Evolutionary conservation across 2,888 invertebrate species (phyloP).

Genomic region (Ptilodon capucinus): DNA sequence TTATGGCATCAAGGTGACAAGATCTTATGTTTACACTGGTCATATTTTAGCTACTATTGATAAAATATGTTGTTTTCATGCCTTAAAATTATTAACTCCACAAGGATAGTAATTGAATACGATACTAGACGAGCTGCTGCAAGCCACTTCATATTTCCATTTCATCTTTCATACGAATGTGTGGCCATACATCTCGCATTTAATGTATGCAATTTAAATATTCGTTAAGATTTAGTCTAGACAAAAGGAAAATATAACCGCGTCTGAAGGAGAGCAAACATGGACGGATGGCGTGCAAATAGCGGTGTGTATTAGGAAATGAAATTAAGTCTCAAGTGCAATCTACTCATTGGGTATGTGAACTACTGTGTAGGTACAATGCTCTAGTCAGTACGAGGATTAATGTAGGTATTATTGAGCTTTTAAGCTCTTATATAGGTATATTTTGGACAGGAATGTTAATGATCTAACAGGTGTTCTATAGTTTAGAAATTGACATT

Average conservation of each 20-base stretch:
- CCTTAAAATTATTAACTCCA: too few species aligned
- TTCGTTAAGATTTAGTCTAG: conserved; percentile 81
- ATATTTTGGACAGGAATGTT: too few species aligned
- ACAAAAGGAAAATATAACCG: conserved; percentile 80
- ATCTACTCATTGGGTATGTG: conserved; percentile 58
- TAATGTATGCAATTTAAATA: conserved; percentile 66
- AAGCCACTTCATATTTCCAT: not conserved
- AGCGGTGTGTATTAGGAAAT: conserved; percentile 74
- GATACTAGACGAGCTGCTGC: too few species aligned
- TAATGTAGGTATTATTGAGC: not conserved
- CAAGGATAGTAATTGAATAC: too few species aligned
- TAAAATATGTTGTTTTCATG: not conserved
- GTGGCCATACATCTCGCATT: conserved; percentile 18
- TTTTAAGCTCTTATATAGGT: too few species aligned
- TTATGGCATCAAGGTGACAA: too few species aligned
- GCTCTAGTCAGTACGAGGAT: conserved; percentile 25
- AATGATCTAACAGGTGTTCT: too few species aligned
- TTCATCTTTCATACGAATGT: not conserved
- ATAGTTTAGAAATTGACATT: too few species aligned
- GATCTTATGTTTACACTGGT: too few species aligned
- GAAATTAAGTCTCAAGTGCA: conserved; percentile 75
- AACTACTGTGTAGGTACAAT: conserved; percentile 37
- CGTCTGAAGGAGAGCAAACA: conserved; percentile 74
- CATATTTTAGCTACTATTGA: too few species aligned
- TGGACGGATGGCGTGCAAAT: conserved; percentile 71